A percentile compares a stretch with the other conserved stretches of the same genome.
Evolutionary conservation across 2,888 invertebrate genomes (phyloP).

Genomic region (Harpalus rubripes): DNA sequence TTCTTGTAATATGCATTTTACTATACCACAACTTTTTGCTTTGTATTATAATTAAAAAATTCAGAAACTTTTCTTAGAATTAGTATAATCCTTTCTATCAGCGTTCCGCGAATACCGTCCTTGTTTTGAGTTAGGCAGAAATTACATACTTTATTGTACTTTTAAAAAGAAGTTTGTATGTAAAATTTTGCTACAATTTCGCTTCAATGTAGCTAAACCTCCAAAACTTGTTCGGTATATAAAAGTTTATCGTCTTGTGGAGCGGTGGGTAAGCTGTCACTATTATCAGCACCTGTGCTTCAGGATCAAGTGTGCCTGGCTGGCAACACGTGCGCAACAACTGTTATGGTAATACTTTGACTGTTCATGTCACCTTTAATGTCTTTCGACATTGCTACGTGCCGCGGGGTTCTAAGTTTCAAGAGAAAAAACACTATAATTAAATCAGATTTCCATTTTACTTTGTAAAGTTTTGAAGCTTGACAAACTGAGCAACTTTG

Average conservation of each 20-base stretch:
- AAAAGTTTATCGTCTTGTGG: constrained; percentile 62
- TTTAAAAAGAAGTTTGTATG: constrained; percentile 7
- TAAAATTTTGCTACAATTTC: constrained; percentile 12
- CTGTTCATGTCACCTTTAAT: constrained; percentile 67
- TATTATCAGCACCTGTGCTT: constrained; percentile 64
- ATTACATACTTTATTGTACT: neutral
- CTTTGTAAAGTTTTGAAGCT: constrained; percentile 23
- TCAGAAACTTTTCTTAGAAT: neutral
- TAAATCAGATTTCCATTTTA: constrained; percentile 61
- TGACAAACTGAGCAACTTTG: constrained; percentile 2
- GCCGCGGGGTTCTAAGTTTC: constrained; percentile 5
- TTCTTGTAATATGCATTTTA: no score
- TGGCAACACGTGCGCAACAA: constrained; percentile 63
- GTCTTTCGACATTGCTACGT: constrained; percentile 59
- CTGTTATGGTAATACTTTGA: constrained; percentile 66
- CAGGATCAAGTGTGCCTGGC: constrained; percentile 27
- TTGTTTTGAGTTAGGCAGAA: constrained; percentile 4
- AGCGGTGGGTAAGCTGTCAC: constrained; percentile 61
- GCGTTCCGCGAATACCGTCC: neutral
- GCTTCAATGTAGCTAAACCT: constrained; percentile 51
- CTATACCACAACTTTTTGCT: no score
- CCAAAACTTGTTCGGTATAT: constrained; percentile 63
- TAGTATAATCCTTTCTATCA: neutral
- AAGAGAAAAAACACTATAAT: constrained; percentile 55
- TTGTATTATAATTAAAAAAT: no score